Evolutionary conservation across 2,113 vertebrate species (phyloP), one percentile per base, ranked within the genome.

Genomic region (Podocnemis expansa): DNA sequence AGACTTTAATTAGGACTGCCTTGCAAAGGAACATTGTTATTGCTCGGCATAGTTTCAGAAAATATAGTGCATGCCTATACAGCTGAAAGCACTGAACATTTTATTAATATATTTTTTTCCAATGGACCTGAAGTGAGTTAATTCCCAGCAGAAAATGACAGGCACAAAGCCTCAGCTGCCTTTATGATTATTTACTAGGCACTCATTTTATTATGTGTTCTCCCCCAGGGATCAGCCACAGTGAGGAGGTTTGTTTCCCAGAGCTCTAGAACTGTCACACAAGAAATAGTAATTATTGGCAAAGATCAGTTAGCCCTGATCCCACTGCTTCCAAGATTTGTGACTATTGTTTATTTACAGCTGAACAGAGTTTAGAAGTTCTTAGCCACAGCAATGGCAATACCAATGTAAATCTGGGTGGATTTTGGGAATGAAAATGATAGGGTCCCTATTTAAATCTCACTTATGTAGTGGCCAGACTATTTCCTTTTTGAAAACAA

Each of bases 141-240:
- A 83, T 87, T 84, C 56, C 21, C 47, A 63, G n/a, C 3, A 91
- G 80, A 89, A 96, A 96, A 88, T 67, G 17, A 47, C 21, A 78
- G 38, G 10, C 86, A 87, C 8, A 95, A 86, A 90, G 22, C 19
- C 60, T 93, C 84, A 93, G 22, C 3, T 80, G 25, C 8, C 5
- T 70, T 82, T 91, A 11, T 83, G n/a, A 52, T 86, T 93, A 89
- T 95, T 96, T 89, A 47, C 83, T 21, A 19, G 8, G 73, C 31
- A 52, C 19, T 70, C 55, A 60, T 22, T 11, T 76, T 52, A 70
- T 49, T 89, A 78, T 11, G 4, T 52, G 3, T 70, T 84, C 24
- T 70, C 0, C 0, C 38, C 84, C 73, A 38, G 27, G 17, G n/a
- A 84, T 67, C 14, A 75, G 0, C 0, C 67, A 51, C 8, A 58